These are phyloP conservation scores for Rostratula benghalensis DNA, from an alignment of 2,113 vertebrate genomes.

Conservation along the genomic window DNA sequence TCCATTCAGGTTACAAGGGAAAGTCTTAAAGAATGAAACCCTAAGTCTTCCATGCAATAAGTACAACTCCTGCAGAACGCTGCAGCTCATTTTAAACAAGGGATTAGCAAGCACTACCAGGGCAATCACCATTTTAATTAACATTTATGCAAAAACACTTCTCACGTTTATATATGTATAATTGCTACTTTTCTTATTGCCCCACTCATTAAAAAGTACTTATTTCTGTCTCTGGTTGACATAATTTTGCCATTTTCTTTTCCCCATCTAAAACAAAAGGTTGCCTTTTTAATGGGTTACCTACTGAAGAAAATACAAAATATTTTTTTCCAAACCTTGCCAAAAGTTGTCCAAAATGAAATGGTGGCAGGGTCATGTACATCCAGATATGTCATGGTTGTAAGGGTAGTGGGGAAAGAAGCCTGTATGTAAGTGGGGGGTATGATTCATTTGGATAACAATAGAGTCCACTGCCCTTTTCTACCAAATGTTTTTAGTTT, in stretches of 20 bases:
- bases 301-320: not conserved
- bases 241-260: not conserved
- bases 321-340: constrained; percentile 19
- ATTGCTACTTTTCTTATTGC: not conserved
- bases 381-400: constrained; percentile 19
- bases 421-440: constrained; percentile 16
- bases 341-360: constrained; percentile 44
- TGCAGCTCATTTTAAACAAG: not conserved
- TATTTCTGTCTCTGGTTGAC: not conserved
- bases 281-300: not conserved
- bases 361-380: constrained; percentile 37
- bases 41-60: not conserved
- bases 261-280: not conserved
- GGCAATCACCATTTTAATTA: not conserved
- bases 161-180: not conserved
- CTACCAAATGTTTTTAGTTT: constrained; percentile 65
- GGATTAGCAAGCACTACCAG: not conserved
- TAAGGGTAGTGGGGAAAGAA: not conserved
- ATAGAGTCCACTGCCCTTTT: constrained; percentile 52
- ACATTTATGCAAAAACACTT: not conserved
- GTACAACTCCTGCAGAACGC: not conserved
- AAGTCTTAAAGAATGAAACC: not conserved
- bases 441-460: constrained; percentile 66
- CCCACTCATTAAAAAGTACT: not conserved
- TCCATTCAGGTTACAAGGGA: not conserved